Evolutionary conservation across 1,140 invertebrate species (phyloP).

Genomic region (Drosophila nebulosa): DNA sequence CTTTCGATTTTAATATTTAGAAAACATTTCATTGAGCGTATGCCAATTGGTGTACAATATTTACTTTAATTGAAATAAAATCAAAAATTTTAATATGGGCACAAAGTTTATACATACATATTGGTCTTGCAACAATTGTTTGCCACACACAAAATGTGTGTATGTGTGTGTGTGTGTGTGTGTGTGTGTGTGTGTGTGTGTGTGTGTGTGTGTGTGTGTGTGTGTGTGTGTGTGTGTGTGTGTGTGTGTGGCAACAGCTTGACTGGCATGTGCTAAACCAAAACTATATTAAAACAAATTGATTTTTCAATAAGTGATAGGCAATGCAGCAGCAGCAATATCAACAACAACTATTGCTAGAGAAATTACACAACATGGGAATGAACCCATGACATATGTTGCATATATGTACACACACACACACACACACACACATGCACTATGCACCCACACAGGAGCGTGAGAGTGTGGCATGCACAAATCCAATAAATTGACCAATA

Average conservation of each 20-base stretch:
- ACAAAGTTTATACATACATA: too few relatives aligned
- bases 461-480: constrained; percentile 58
- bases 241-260: constrained; percentile 19
- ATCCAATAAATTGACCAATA: constrained; percentile 80
- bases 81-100: too few relatives aligned
- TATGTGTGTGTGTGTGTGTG: too few relatives aligned
- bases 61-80: too few relatives aligned
- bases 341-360: constrained; percentile 22
- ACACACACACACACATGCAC: constrained; percentile 3
- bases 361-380: constrained; percentile 35
- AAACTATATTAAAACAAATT: constrained; percentile 73
- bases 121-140: too few relatives aligned
- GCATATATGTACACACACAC: not conserved
- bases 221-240: too few relatives aligned
- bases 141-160: too few relatives aligned
- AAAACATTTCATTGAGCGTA: too few relatives aligned
- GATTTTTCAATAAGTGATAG: constrained; percentile 68
- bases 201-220: too few relatives aligned
- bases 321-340: constrained; percentile 16
- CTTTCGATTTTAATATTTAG: too few relatives aligned
- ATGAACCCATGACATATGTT: constrained; percentile 64
- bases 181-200: too few relatives aligned
- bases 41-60: too few relatives aligned
- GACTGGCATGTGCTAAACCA: constrained; percentile 13
- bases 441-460: not conserved